phyloP scores from a whole-genome alignment of 2,113 vertebrate species.

The Solea solea region DNA sequence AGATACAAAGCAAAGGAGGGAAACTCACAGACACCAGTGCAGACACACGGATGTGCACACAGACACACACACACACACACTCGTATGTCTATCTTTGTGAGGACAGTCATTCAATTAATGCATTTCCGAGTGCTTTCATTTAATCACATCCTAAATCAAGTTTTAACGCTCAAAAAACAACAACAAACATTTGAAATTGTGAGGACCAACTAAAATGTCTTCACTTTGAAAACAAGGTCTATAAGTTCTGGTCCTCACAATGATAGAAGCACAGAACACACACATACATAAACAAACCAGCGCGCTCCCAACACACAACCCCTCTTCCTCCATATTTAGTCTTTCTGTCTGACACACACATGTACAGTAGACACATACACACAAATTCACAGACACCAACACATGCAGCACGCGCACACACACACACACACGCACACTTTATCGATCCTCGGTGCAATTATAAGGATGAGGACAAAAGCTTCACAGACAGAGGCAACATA shows the following conservation, averaged over 20 bases:
- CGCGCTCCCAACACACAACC: neutral
- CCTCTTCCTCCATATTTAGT: constrained; percentile 46
- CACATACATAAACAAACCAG: constrained; percentile 20
- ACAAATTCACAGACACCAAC: constrained; percentile 25
- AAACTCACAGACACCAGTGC: constrained; percentile 22
- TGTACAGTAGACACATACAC: constrained; percentile 7
- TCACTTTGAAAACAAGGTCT: neutral
- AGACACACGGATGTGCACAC: constrained; percentile 52
- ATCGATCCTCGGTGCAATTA: constrained; percentile 80
- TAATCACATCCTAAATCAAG: neutral
- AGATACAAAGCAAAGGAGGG: constrained; percentile 80
- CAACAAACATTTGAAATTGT: neutral
- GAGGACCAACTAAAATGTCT: neutral
- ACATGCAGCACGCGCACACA: neutral
- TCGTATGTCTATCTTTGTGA: too few species aligned
- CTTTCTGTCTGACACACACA: constrained; percentile 43
- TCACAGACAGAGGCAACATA: constrained; percentile 86
- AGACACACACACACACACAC: constrained; percentile 27
- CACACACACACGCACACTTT: constrained; percentile 49
- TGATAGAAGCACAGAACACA: neutral
- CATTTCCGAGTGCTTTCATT: neutral
- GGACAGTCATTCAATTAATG: neutral
- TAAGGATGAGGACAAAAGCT: constrained; percentile 81
- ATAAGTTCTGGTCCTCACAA: neutral
- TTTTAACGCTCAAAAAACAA: too few species aligned